Evolutionary conservation across 2,113 vertebrate species (phyloP).

Genomic region (Coptodon rendalli): DNA sequence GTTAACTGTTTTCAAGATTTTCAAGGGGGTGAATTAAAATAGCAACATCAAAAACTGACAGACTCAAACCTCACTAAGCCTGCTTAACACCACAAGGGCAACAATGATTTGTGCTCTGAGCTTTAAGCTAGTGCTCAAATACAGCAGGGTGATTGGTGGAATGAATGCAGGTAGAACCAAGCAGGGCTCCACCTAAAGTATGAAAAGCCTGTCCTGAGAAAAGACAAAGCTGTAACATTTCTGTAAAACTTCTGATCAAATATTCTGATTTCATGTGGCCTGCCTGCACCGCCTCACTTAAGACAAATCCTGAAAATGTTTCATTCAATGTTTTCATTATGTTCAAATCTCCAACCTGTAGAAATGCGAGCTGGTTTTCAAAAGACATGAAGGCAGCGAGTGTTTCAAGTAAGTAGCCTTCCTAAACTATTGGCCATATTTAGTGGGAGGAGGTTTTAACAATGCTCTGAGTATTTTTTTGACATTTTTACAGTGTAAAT

Average conservation of each 20-base stretch:
- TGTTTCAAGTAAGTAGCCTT: background rate
- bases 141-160: background rate
- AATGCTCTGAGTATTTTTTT: background rate
- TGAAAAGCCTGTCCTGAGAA: background rate
- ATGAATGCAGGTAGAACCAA: background rate
- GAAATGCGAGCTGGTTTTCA: background rate
- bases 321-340: background rate
- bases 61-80: background rate
- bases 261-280: background rate
- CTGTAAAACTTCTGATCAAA: background rate
- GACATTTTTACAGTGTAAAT: background rate
- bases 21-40: background rate
- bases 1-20: background rate
- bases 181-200: background rate
- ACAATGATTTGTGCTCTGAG: background rate
- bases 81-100: background rate
- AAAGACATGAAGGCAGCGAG: background rate
- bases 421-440: background rate
- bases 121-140: background rate
- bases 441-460: background rate
- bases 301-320: background rate
- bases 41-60: background rate
- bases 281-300: background rate
- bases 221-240: background rate
- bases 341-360: background rate